Evolutionary conservation across 2,888 invertebrate genomes (phyloP).

Genomic region (Noctua comes): DNA sequence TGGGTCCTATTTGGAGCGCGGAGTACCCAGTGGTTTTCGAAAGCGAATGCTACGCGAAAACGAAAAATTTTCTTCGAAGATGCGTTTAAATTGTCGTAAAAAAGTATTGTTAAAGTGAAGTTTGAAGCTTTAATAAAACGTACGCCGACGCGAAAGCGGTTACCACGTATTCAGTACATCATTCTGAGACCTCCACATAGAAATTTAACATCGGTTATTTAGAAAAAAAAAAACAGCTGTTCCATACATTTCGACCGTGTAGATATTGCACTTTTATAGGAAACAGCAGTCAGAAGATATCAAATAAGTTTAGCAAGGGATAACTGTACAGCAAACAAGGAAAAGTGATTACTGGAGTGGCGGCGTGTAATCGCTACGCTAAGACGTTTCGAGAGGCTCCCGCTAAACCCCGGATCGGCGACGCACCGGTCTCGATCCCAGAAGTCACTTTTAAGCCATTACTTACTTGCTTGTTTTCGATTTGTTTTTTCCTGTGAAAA

Average conservation of each 20-base stretch:
- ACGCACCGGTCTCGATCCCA: slow-evolving; percentile 75
- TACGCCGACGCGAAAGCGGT: too few relatives aligned
- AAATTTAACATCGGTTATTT: too few relatives aligned
- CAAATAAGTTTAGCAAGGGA: slow-evolving; percentile 43
- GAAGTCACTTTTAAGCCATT: slow-evolving; percentile 87
- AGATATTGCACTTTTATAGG: too few relatives aligned
- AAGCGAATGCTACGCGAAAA: slow-evolving; percentile 50
- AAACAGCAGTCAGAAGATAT: slow-evolving; percentile 25
- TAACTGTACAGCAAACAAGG: slow-evolving; percentile 59
- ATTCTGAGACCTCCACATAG: too few relatives aligned
- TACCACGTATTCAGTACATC: too few relatives aligned
- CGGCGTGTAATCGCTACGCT: slow-evolving; percentile 72
- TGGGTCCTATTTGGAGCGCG: slow-evolving; percentile 69
- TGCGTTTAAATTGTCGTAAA: background rate
- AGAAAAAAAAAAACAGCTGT: too few relatives aligned
- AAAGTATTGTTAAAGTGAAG: too few relatives aligned
- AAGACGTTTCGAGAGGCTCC: slow-evolving; percentile 69
- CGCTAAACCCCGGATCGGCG: slow-evolving; percentile 68
- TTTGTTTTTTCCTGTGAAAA: slow-evolving; percentile 87
- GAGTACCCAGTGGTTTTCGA: slow-evolving; percentile 66
- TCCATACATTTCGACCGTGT: too few relatives aligned
- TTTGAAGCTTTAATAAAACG: background rate
- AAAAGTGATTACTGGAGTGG: slow-evolving; percentile 73
- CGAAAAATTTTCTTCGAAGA: background rate
- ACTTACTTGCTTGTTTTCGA: slow-evolving; percentile 88